Evolutionary conservation across 2,888 invertebrate species (phyloP).

Genomic region (Glyphotaelius pellucidus): DNA sequence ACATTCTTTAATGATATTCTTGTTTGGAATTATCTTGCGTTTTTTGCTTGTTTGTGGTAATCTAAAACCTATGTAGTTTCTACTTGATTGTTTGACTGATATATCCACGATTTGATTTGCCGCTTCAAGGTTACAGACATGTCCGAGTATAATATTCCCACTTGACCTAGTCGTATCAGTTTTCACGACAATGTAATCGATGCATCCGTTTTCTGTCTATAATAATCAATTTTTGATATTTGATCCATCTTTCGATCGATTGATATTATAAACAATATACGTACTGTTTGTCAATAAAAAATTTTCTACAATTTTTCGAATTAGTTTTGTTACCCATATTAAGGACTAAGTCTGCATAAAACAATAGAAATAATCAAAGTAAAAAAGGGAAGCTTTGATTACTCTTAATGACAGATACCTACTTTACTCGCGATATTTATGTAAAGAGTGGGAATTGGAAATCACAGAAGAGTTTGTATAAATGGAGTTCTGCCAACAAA

Average conservation of each 20-base stretch:
- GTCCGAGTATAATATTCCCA: slow-evolving; percentile 14
- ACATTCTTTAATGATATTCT: neutral
- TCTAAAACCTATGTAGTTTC: neutral
- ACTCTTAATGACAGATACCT: too few species aligned
- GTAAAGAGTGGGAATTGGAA: neutral
- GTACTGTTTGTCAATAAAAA: too few species aligned
- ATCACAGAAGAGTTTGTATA: neutral
- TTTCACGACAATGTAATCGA: slow-evolving; percentile 10
- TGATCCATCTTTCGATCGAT: neutral
- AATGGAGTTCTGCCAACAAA: neutral
- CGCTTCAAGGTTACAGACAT: neutral
- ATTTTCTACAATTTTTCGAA: too few species aligned
- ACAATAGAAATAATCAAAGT: too few species aligned
- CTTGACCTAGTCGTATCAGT: slow-evolving; percentile 20
- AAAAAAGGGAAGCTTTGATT: too few species aligned
- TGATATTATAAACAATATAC: too few species aligned
- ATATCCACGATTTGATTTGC: neutral
- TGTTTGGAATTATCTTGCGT: neutral
- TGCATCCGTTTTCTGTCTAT: neutral
- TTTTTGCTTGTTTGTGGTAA: neutral
- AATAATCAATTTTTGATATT: neutral
- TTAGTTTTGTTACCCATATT: too few species aligned
- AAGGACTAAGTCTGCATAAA: too few species aligned
- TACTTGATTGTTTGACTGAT: neutral
- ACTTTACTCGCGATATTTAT: too few species aligned